Percentiles rank a stretch among this genome's conserved stretches.
These are phyloP conservation scores for Catamblyrhynchus diadema DNA, from an alignment of 2,797 vertebrate species.

Conservation along the genomic window DNA sequence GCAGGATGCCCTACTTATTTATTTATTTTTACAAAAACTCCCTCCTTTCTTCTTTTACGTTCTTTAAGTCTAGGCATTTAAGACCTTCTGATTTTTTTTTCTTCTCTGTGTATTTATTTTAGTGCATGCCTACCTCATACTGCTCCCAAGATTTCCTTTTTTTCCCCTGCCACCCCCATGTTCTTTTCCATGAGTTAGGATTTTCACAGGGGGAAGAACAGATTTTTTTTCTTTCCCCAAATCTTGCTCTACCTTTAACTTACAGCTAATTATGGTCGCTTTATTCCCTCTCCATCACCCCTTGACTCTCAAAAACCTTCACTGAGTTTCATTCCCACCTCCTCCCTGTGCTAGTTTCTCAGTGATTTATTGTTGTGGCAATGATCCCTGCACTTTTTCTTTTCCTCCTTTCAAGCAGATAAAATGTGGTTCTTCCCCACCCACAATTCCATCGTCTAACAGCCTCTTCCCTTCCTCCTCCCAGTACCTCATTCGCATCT, in stretches of 20 bases:
- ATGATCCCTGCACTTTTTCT: not conserved
- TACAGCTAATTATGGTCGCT: not conserved
- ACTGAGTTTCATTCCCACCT: not conserved
- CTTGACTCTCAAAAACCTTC: not conserved
- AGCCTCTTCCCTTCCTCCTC: not conserved
- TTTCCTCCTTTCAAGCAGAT: not conserved
- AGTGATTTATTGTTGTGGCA: not conserved
- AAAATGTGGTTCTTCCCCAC: not conserved
- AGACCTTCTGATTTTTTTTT: not conserved
- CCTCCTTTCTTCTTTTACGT: not conserved
- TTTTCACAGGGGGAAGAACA: not conserved
- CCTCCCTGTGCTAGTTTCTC: not conserved
- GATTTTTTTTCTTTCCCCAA: not conserved
- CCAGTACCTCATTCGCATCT: not conserved
- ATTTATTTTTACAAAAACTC: conserved; percentile 12
- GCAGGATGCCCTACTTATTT: conserved; percentile 15
- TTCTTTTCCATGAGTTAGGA: not conserved
- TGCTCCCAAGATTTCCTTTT: not conserved
- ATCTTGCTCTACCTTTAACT: not conserved
- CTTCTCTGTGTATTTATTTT: not conserved
- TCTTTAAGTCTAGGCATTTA: not conserved
- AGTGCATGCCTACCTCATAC: not conserved
- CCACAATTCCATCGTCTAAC: not conserved
- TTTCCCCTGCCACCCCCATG: fast-evolving
- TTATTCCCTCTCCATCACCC: not conserved